A percentile compares a stretch with the other conserved stretches of the same genome.
Evolutionary conservation across 2,888 invertebrate species (phyloP).

Genomic region (Laspeyria flexula): DNA sequence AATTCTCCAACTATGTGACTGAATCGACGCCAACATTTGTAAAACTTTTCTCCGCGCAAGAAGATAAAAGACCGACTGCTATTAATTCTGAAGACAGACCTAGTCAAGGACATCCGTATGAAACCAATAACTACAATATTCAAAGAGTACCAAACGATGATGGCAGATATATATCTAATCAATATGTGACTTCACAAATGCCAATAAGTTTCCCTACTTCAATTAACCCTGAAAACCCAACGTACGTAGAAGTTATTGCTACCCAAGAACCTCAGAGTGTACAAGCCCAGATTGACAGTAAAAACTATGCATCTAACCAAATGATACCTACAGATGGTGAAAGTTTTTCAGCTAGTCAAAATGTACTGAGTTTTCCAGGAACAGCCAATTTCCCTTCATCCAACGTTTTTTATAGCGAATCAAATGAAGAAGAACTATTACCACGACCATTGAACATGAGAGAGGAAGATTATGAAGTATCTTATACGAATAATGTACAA

Average conservation of each 20-base stretch:
- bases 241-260: background rate
- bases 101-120: slow-evolving; percentile 1
- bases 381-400: background rate
- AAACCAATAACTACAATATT: background rate
- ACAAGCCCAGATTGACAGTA: background rate
- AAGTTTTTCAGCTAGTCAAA: background rate
- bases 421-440: slow-evolving; percentile 58
- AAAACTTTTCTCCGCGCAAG: slow-evolving; percentile 18
- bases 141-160: background rate
- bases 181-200: background rate
- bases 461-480: slow-evolving; percentile 59
- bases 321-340: background rate
- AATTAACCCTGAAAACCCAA: background rate
- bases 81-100: background rate
- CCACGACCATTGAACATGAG: slow-evolving; percentile 70
- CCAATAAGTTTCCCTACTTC: background rate
- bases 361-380: background rate
- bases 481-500: slow-evolving; percentile 68
- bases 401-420: slow-evolving; percentile 13
- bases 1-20: slow-evolving; percentile 32
- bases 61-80: slow-evolving; percentile 3
- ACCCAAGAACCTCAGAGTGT: background rate
- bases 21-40: slow-evolving; percentile 24
- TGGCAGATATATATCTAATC: background rate
- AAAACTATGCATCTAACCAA: background rate